These are phyloP conservation scores for Temnothorax rugatulus DNA, from an alignment of 2,888 invertebrate species.

Conservation along the genomic window DNA sequence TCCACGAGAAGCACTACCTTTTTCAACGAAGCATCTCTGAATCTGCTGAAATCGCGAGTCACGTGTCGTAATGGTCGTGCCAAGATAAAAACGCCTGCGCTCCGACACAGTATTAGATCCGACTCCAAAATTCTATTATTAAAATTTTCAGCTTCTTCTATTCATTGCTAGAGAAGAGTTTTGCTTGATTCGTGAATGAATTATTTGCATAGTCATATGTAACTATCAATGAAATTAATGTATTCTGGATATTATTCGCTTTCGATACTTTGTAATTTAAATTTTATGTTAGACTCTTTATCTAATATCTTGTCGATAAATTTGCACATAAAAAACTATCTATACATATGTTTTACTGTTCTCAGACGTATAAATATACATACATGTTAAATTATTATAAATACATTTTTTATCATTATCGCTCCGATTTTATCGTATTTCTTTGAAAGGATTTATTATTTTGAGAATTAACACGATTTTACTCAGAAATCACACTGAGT, in stretches of 20 bases:
- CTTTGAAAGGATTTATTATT: not conserved
- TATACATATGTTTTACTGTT: not conserved
- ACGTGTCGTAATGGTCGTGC: conserved; percentile 69
- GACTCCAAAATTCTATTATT: conserved; percentile 76
- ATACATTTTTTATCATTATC: not conserved
- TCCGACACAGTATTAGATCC: conserved; percentile 55
- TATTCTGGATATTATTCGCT: not conserved
- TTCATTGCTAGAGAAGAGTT: not conserved
- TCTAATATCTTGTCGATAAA: not conserved
- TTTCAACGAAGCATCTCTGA: conserved; percentile 3
- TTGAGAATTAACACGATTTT: not conserved
- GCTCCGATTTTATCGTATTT: not conserved
- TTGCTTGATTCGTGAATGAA: not conserved
- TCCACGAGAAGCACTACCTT: conserved; percentile 27
- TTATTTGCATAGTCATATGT: not conserved
- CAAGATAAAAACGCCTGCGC: conserved; percentile 71
- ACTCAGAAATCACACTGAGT: not conserved
- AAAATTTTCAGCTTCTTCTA: conserved; percentile 49
- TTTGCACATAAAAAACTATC: not conserved
- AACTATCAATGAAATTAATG: not conserved
- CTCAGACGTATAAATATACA: not conserved
- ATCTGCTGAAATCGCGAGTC: conserved; percentile 60
- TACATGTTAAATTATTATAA: not conserved
- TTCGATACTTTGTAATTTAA: not conserved
- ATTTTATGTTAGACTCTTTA: not conserved